These are phyloP conservation scores for Drosophila birchii DNA, from an alignment of 2,888 invertebrate genomes.

Conservation along the genomic window DNA sequence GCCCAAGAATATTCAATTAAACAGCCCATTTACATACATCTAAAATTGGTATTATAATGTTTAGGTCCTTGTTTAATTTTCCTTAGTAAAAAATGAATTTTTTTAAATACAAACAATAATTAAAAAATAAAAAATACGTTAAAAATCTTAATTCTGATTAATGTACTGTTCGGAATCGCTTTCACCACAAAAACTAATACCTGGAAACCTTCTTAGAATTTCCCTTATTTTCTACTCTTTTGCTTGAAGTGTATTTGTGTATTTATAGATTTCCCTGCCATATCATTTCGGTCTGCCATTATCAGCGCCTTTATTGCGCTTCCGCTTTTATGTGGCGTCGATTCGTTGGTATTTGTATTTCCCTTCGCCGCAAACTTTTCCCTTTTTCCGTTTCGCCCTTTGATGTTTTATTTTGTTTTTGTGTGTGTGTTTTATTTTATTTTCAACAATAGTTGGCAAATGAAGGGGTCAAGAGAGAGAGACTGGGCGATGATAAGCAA, in stretches of 20 bases:
- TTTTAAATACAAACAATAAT: background rate
- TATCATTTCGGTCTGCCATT: constrained; percentile 36
- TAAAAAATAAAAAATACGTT: too few species aligned
- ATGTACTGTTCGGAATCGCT: background rate
- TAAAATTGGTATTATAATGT: too few species aligned
- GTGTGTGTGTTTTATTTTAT: background rate
- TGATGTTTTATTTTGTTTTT: constrained; percentile 23
- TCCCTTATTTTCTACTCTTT: background rate
- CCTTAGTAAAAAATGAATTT: background rate
- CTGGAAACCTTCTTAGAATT: too few species aligned
- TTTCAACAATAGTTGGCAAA: constrained; percentile 20
- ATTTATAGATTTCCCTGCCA: constrained; percentile 23
- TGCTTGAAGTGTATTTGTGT: background rate
- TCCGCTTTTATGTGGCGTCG: constrained; percentile 36
- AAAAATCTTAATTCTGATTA: background rate
- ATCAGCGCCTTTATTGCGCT: constrained; percentile 40
- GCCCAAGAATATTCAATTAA: background rate
- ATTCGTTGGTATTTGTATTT: constrained; percentile 25
- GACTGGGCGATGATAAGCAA: constrained; percentile 41
- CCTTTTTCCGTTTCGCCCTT: constrained; percentile 32
- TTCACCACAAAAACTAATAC: background rate
- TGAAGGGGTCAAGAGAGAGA: constrained; percentile 7
- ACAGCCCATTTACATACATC: background rate
- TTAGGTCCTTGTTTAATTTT: background rate
- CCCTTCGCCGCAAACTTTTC: constrained; percentile 25